Evolutionary conservation across 1,140 invertebrate species (phyloP).

Genomic region (Drosophila tsacasi): DNA sequence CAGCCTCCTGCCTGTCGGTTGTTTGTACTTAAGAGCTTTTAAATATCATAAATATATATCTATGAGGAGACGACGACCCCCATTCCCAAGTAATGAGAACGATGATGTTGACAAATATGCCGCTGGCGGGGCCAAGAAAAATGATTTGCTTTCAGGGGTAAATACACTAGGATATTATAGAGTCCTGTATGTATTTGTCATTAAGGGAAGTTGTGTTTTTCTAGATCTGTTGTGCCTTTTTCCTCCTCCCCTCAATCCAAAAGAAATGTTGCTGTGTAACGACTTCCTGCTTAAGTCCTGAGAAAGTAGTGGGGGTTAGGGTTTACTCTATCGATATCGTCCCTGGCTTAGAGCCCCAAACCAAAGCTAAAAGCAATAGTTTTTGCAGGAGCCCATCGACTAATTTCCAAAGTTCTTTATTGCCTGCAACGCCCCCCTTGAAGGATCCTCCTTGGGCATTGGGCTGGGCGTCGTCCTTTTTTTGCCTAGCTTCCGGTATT

Average conservation of each 20-base stretch:
- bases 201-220: conserved; percentile 5
- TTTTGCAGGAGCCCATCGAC: conserved; percentile 50
- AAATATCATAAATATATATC: conserved; percentile 84
- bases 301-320: neutral
- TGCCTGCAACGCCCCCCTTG: conserved; percentile 74
- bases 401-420: conserved; percentile 84
- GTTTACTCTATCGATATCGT: conserved; percentile 21
- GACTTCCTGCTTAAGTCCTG: conserved; percentile 78
- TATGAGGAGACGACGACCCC: conserved; percentile 31
- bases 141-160: conserved; percentile 31
- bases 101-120: conserved; percentile 82
- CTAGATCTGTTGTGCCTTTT: neutral
- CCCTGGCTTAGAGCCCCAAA: conserved; percentile 26
- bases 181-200: conserved; percentile 5
- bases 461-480: conserved; percentile 16
- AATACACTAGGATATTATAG: neutral
- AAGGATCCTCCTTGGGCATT: neutral
- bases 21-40: conserved; percentile 84
- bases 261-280: conserved; percentile 50
- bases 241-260: too few species aligned
- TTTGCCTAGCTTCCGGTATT: conserved; percentile 79
- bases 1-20: conserved; percentile 75
- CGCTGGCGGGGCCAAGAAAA: conserved; percentile 66
- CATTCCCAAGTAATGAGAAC: conserved; percentile 24
- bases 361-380: conserved; percentile 26